phyloP scores from a whole-genome alignment of 2,888 invertebrate species.

The Luperina nickerlii region DNA sequence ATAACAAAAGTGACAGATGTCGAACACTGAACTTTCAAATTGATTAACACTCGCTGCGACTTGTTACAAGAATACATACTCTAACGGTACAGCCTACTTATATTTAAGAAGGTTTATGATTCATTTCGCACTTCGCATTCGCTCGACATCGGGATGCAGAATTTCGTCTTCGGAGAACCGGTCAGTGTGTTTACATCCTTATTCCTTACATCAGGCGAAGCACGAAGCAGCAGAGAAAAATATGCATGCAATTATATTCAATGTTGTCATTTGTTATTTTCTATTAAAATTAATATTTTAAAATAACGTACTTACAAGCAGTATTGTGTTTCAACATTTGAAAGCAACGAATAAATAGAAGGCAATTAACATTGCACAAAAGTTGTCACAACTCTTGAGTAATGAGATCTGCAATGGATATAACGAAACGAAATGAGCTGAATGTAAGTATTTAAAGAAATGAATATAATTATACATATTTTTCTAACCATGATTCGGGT shows the following conservation, averaged over 20 bases:
- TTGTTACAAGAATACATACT: constrained; percentile 53
- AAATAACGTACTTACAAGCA: background rate
- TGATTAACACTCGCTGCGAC: constrained; percentile 56
- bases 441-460: background rate
- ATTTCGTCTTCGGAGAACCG: constrained; percentile 62
- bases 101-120: constrained; percentile 65
- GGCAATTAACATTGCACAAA: constrained; percentile 25
- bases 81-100: constrained; percentile 76
- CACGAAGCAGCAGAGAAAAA: constrained; percentile 1
- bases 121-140: constrained; percentile 65
- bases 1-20: constrained; percentile 64
- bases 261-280: constrained; percentile 6
- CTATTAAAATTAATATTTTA: constrained; percentile 11
- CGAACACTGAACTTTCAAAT: constrained; percentile 67
- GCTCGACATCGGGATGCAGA: constrained; percentile 56
- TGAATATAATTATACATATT: background rate
- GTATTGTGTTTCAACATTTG: constrained; percentile 6
- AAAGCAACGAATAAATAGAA: constrained; percentile 8
- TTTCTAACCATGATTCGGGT: constrained; percentile 13
- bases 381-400: constrained; percentile 8
- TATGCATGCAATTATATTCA: constrained; percentile 18
- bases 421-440: constrained; percentile 5
- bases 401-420: constrained; percentile 11
- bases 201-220: constrained; percentile 6
- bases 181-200: constrained; percentile 50